Base-by-base conservation (phyloP, 2,797 vertebrate genomes). In the Acipenser oxyrinchus region DNA sequence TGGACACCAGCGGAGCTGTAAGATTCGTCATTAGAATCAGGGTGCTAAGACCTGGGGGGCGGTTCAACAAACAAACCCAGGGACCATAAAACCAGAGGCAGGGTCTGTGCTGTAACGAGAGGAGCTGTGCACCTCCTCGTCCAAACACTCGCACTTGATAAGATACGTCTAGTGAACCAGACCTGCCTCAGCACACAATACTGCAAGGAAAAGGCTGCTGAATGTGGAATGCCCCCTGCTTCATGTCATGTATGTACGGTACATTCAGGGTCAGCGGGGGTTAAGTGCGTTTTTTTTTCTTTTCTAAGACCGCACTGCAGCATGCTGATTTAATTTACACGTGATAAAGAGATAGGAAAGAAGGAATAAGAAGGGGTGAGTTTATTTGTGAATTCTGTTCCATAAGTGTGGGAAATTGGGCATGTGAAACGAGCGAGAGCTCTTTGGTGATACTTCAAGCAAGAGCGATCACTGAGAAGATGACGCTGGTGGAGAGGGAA, bases 61-160 rank as follows among this genome's bases (percentile, higher is more conserved):
- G 49, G 59, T 10, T 51, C 59, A 51, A 51, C 88, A 89, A 93
- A 93, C 91, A 94, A 83, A 84, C 87, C 82, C 84, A 76, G 76
- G 86, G 71, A 86, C 86, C 86, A 91, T 94, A 93, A 94, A 93
- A 84, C 77, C 80, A 73, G 72, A 37, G 83, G 80, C 77, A 70
- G 62, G 4, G 86, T 81, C 76, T 81, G 78, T 72, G 48, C 60
- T 79, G 76, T 77, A 79, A 76, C 50, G 69, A 74, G 74, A 74
- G 79, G 63, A 62, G 70, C 68, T 71, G 65, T 68, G 10, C 72
- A 74, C 76, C 75, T 64, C 70, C 75, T 73, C 74, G 64, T 70
- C 77, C 70, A 87, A 88, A 88, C 75, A 83, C 69, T 9, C 78
- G 72, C 69, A 8, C 58, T 82, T 83, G 86, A 90, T 89, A 90